Base-by-base conservation (phyloP, 1,140 invertebrate species). In the Tyrophagus putrescentiae region DNA sequence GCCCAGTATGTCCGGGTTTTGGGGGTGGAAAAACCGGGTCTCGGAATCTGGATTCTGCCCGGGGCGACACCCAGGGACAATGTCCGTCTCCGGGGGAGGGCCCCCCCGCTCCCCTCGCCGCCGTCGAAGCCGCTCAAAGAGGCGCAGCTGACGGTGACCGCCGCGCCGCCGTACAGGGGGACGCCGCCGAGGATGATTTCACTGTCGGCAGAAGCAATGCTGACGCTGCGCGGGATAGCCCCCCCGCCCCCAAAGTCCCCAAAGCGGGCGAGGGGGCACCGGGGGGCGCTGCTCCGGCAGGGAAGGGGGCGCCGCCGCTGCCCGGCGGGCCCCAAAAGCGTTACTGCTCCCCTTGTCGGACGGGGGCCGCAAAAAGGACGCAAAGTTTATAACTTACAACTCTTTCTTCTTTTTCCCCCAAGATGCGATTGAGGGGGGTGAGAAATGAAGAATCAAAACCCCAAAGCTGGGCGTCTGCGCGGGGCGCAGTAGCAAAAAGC, bases 201-300 rank as follows among this genome's bases (percentile, higher is more conserved):
- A 16, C 84, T 87, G 70, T 96, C 91, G 39, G 82, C 81, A 79
- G 87, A 87, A 62, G 94, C 83, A 6, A 92, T 92, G 74, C 97
- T 93, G 48, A 96, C 82, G 11, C 88, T 93, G 70, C 95, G 88
- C 0, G 85, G 88, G 1, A 89, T 91, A 73, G 97, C 98, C 4
- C 93, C 92, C 94, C 94, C 98, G 7, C 92, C 92, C 54, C 94
- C 94, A 71, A 92, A 86, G 73, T 85, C 90, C 71, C 95, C 88
- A 75, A 97, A 98, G 66, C 94, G 78, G 69, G 84, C 90, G 1
- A 96, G 85, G 9, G 77, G 72, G 18, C 80, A 90, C 84, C 67
- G 81, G 79, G 53, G 75, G 80, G 66, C 72, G 75, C 3, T 70
- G 67, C 64, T 72, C 71, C 56, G 64, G 65, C 76, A 82, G 62